Base-by-base conservation (phyloP, 2,113 vertebrate genomes). In the Cyprinodon variegatus region DNA sequence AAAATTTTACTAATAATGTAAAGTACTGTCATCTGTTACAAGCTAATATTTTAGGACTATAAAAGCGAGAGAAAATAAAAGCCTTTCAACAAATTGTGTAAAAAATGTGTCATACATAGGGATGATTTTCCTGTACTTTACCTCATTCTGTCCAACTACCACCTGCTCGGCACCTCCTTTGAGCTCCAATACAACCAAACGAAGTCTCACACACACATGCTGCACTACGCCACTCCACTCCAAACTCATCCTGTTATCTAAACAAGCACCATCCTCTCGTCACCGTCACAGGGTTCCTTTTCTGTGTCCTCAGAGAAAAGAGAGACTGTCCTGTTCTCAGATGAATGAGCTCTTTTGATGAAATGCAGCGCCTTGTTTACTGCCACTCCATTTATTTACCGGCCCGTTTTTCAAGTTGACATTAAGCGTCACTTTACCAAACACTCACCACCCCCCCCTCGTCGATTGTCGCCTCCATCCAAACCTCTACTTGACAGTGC, bases 271-370 rank as follows among this genome's bases (percentile, higher is more conserved):
- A 68, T 88, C 81, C 83, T 88, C 86, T 89, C 83, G 72, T 91
- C 86, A 85, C 80, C 81, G 66, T 85, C 87, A 78, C 74, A 61
- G 76, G 78, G 75, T 68, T 81, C 82, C 77, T 90, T 86, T 91
- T 85, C 87, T 79, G 75, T 91, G 85, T 91, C 88, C 82, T 89
- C 83, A 82, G 84, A 88, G 86, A 87, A 90, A 86, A 87, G 82
- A 88, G 84, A 92, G 84, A 88, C 83, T 88, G 90, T 92, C 91
- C 92, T 93, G 88, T 86, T 89, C 84, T 65, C 79, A 89, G 77
- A 92, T 93, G 92, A 94, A 93, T 93, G 83, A 88, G 84, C 81
- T 79, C 92, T 91, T 93, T 90, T 93, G 90, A 93, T 91, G 83
- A 77, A 81, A 82, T 75, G 81, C 85, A n/a, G 81, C 88, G 84